Percentiles rank a stretch among this genome's conserved stretches.
phyloP scores from a whole-genome alignment of 2,113 vertebrate species.

The Crotophaga sulcirostris region DNA sequence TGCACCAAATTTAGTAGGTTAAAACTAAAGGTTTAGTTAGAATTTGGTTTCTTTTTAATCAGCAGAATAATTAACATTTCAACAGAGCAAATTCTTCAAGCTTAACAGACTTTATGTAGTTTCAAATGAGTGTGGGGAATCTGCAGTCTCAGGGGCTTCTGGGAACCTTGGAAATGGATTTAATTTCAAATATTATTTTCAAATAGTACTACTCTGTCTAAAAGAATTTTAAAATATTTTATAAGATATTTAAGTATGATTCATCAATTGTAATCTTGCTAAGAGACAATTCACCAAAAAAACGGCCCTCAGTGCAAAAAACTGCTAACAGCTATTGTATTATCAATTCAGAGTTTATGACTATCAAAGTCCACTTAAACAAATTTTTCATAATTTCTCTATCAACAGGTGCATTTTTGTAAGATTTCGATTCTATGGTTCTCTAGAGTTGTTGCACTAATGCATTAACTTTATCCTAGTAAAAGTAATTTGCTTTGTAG shows the following conservation, averaged over 20 bases:
- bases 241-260: not conserved
- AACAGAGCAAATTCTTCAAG: not conserved
- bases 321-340: not conserved
- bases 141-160: not conserved
- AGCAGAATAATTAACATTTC: not conserved
- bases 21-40: not conserved
- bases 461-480: not conserved
- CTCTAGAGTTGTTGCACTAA: not conserved
- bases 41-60: not conserved
- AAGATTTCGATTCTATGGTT: slow-evolving; percentile 8
- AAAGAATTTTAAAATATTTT: not conserved
- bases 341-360: not conserved
- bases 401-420: not conserved
- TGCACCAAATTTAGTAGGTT: not conserved
- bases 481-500: not conserved
- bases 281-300: not conserved
- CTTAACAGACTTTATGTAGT: not conserved
- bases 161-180: not conserved
- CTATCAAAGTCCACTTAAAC: not conserved
- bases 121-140: not conserved
- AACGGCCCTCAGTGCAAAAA: not conserved
- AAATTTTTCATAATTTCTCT: not conserved
- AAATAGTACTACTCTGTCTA: not conserved
- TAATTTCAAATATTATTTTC: not conserved
- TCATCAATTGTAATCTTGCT: not conserved